Conservation (phyloP, 2,113 vertebrate genomes). For the Oncorhynchus keta region DNA sequence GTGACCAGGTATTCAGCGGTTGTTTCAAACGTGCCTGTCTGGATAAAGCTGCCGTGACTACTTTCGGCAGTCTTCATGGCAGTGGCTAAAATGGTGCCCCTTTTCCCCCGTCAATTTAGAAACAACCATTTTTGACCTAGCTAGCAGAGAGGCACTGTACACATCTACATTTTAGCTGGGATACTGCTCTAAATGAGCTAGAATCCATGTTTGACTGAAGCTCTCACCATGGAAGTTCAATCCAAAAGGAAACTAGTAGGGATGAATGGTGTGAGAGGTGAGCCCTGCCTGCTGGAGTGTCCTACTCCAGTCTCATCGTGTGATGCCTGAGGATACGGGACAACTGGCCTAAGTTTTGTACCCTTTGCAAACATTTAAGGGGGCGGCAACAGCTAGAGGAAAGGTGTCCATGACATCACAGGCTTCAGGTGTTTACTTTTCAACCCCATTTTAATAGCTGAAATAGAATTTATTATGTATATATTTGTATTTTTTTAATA, state of each 20-base stretch:
- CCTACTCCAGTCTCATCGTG: not conserved
- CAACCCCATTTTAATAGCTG: slow-evolving; percentile 63
- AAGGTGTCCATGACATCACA: slow-evolving; percentile 47
- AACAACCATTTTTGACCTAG: slow-evolving; percentile 19
- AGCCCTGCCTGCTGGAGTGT: slow-evolving; percentile 5
- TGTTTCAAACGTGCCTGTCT: slow-evolving; percentile 74
- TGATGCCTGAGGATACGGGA: slow-evolving; percentile 11
- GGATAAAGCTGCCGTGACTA: slow-evolving; percentile 80
- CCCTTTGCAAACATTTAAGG: slow-evolving; percentile 13
- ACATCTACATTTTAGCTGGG: not conserved
- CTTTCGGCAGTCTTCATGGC: slow-evolving; percentile 75
- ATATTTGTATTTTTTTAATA: slow-evolving; percentile 68
- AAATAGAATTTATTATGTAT: slow-evolving; percentile 67
- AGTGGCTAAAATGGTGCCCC: slow-evolving; percentile 72
- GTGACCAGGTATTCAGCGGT: slow-evolving; percentile 55
- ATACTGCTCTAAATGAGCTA: not conserved
- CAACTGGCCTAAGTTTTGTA: not conserved
- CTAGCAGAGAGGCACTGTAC: slow-evolving; percentile 23
- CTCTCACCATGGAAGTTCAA: not conserved
- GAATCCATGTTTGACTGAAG: slow-evolving; percentile 11
- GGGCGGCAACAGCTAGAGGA: slow-evolving; percentile 23
- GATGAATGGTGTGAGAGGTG: slow-evolving; percentile 4
- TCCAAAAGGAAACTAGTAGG: slow-evolving; percentile 26
- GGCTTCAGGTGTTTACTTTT: slow-evolving; percentile 63
- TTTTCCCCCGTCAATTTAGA: slow-evolving; percentile 1